Conservation (phyloP, 64 coral and sea anemone species). For the Montipora foliosa region DNA sequence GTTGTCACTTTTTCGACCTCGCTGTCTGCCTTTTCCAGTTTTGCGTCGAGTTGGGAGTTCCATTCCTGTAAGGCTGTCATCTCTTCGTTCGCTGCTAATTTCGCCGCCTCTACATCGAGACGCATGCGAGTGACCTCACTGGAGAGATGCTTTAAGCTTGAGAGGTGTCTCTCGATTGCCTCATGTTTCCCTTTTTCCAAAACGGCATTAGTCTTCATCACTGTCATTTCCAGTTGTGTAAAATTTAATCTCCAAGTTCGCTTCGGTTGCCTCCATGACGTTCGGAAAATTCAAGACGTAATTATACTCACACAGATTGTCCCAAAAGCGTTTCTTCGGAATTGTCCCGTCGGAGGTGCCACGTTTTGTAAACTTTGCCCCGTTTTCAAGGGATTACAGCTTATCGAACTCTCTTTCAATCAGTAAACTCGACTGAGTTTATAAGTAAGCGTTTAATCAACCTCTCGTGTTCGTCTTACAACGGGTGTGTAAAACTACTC, state of each 20-base stretch:
- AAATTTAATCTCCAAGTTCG: neutral
- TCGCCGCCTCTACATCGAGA: neutral
- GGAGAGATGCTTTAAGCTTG: too few species aligned
- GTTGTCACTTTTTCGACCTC: neutral
- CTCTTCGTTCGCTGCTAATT: neutral
- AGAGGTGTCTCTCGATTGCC: too few species aligned
- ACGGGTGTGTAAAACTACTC: neutral
- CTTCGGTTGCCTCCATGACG: neutral
- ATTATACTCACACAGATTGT: neutral
- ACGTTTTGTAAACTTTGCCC: neutral
- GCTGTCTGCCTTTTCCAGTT: neutral
- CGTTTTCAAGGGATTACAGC: neutral
- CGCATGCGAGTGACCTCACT: too few species aligned
- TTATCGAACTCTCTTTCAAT: neutral
- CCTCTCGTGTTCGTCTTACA: neutral
- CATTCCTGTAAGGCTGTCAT: too few species aligned
- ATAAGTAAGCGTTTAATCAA: neutral
- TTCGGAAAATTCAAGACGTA: neutral
- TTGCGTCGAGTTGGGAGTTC: too few species aligned
- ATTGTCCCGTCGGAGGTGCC: neutral
- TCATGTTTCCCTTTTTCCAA: too few species aligned
- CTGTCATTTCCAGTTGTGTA: neutral
- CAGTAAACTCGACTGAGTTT: slow-evolving; percentile 1
- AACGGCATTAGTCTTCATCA: neutral
- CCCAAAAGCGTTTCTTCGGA: neutral